Percentiles rank a stretch among this genome's conserved stretches.
These are phyloP conservation scores for Zosterops pallidus DNA, from an alignment of 2,113 vertebrate genomes.

Conservation along the genomic window DNA sequence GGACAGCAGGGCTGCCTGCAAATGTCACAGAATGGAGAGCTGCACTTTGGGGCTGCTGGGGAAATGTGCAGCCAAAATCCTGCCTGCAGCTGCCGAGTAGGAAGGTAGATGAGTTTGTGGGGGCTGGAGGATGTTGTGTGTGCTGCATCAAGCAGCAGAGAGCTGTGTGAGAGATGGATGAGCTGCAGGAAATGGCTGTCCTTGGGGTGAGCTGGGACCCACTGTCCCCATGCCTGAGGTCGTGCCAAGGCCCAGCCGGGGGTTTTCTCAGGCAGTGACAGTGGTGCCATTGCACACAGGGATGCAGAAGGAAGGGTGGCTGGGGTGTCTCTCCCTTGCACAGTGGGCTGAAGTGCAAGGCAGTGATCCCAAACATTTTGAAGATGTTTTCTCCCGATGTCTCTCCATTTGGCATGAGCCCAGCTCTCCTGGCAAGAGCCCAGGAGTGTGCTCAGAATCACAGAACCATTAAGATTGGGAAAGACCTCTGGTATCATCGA, in stretches of 20 bases:
- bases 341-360: not conserved
- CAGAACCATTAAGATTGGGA: not conserved
- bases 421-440: not conserved
- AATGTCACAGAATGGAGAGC: not conserved
- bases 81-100: accelerated
- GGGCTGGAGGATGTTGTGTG: not conserved
- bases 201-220: not conserved
- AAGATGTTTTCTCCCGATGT: not conserved
- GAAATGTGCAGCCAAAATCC: not conserved
- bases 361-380: not conserved
- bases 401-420: not conserved
- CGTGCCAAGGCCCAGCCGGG: not conserved
- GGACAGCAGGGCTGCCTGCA: not conserved
- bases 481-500: accelerated
- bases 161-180: not conserved
- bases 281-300: not conserved
- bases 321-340: accelerated
- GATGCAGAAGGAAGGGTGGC: accelerated
- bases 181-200: not conserved
- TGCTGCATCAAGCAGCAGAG: not conserved
- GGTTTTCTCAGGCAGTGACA: not conserved
- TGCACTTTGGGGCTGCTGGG: not conserved
- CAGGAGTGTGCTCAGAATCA: not conserved
- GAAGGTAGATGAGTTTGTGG: not conserved
- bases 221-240: accelerated